Conservation (phyloP, 2,888 invertebrate genomes). For the Xestoiulus laeticollis region DNA sequence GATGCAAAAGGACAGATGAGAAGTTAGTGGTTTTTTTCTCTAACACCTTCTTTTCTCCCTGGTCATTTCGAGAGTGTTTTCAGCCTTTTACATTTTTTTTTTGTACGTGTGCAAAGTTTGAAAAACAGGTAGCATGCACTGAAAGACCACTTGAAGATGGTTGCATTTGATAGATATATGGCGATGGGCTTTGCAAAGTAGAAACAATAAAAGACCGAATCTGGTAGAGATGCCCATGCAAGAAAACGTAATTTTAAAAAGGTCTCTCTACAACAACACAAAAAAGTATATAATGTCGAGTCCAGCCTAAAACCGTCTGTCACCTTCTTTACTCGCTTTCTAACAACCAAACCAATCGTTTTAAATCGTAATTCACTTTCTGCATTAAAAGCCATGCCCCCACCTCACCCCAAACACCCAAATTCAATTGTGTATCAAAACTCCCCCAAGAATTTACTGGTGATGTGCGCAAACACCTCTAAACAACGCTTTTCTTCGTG, state of each 20-base stretch:
- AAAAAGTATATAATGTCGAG: constrained; percentile 21
- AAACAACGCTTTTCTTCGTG: constrained; percentile 34
- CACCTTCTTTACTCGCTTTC: constrained; percentile 45
- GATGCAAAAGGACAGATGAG: constrained; percentile 45
- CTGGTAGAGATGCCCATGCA: constrained; percentile 40
- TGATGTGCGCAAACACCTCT: constrained; percentile 20
- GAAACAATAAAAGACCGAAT: constrained; percentile 47
- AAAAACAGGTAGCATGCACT: not conserved
- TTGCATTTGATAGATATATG: constrained; percentile 15
- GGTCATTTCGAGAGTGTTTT: constrained; percentile 37
- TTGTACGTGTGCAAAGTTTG: not conserved
- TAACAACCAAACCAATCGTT: constrained; percentile 47
- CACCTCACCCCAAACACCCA: constrained; percentile 1
- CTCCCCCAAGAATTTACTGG: constrained; percentile 29
- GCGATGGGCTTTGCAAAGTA: constrained; percentile 44
- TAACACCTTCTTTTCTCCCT: not conserved
- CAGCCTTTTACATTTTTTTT: not conserved
- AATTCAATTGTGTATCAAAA: constrained; percentile 37
- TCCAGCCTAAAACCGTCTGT: constrained; percentile 38
- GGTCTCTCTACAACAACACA: not conserved
- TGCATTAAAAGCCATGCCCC: constrained; percentile 12
- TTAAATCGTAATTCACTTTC: constrained; percentile 47
- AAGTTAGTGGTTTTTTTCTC: constrained; percentile 45
- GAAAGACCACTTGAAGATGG: constrained; percentile 22
- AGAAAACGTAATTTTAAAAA: constrained; percentile 44